Evolutionary conservation across 1,140 invertebrate species (phyloP).

Genomic region (Druon quercuslanigerum): DNA sequence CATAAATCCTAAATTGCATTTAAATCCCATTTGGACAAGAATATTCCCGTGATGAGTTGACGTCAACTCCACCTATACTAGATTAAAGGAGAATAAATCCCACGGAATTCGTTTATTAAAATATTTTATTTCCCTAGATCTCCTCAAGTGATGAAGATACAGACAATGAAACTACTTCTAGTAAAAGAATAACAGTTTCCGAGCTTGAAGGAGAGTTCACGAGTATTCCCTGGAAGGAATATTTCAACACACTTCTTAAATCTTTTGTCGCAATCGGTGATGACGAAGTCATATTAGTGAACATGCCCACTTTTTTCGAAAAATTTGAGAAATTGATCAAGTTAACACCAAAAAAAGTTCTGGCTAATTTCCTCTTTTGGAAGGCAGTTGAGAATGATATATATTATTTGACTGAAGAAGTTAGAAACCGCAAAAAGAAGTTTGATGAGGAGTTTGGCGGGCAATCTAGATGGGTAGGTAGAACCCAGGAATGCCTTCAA

Average conservation of each 20-base stretch:
- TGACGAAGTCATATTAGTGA: background rate
- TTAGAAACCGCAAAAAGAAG: slow-evolving; percentile 81
- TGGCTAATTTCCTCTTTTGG: slow-evolving; percentile 90
- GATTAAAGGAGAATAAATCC: too few species aligned
- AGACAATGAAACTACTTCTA: too few species aligned
- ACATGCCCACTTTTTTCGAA: background rate
- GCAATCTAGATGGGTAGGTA: slow-evolving; percentile 80
- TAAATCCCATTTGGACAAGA: too few species aligned
- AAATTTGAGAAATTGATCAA: background rate
- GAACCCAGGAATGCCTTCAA: slow-evolving; percentile 90
- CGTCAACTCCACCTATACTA: too few species aligned
- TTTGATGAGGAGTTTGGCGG: slow-evolving; percentile 83
- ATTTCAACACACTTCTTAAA: slow-evolving; percentile 15
- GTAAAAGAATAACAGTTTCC: background rate
- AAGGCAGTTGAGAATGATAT: slow-evolving; percentile 82
- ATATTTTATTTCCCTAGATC: too few species aligned
- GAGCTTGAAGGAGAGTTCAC: background rate
- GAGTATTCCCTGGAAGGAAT: slow-evolving; percentile 15
- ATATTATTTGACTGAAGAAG: slow-evolving; percentile 82
- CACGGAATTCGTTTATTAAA: too few species aligned
- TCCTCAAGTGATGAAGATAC: too few species aligned
- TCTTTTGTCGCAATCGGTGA: slow-evolving; percentile 52
- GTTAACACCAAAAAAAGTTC: slow-evolving; percentile 64
- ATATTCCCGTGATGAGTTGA: too few species aligned
- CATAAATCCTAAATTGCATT: too few species aligned